A percentile compares a stretch with the other conserved stretches of the same genome.
These are phyloP conservation scores for Lithobates pipiens DNA, from an alignment of 2,797 vertebrate genomes.

Conservation along the genomic window DNA sequence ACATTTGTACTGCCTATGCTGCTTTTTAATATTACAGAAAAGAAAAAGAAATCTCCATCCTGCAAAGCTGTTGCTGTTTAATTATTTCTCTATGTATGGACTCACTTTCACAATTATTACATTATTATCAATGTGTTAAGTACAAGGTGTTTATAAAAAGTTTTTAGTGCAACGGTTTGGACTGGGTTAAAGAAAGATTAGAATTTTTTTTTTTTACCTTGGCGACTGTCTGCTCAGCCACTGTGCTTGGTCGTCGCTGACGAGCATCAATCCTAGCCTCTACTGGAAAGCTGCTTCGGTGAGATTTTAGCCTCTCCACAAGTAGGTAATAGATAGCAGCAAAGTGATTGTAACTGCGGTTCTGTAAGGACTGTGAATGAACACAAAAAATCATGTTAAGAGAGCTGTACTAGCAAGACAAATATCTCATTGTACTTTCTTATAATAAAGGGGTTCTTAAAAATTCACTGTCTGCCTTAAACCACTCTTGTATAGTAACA, in stretches of 20 bases:
- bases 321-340: constrained; percentile 98
- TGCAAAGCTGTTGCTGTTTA: too few relatives aligned
- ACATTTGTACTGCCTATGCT: not conserved
- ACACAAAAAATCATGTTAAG: constrained; percentile 25
- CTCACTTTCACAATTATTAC: too few relatives aligned
- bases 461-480: not conserved
- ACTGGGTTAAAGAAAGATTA: not conserved
- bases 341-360: constrained; percentile 99
- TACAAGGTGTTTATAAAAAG: too few relatives aligned
- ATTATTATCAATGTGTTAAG: not conserved
- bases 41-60: too few relatives aligned
- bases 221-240: constrained; percentile 93
- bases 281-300: constrained; percentile 96
- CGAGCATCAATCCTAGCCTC: constrained; percentile 92
- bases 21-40: not conserved
- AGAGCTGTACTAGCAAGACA: not conserved
- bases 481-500: too few relatives aligned
- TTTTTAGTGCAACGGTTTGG: too few relatives aligned
- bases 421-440: not conserved
- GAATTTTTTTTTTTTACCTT: constrained; percentile 81
- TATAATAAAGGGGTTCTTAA: not conserved
- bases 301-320: constrained; percentile 95
- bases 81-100: too few relatives aligned
- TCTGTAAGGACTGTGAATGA: constrained; percentile 90
- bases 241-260: constrained; percentile 92